These are phyloP conservation scores for Heliconius eleuchia DNA, from an alignment of 1,140 invertebrate genomes.

Conservation along the genomic window DNA sequence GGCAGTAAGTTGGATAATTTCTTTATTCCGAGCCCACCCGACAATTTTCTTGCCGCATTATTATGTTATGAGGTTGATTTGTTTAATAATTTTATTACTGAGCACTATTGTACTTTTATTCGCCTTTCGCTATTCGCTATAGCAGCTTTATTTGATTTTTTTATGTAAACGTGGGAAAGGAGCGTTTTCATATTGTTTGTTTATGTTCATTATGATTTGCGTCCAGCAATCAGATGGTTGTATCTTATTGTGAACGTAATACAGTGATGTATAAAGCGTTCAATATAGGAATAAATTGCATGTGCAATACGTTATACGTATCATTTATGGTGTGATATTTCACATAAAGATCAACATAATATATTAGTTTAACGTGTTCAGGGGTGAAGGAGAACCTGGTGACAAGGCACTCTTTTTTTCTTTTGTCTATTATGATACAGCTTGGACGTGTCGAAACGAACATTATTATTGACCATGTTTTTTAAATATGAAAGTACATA, in stretches of 20 bases:
- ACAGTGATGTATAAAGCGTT: not conserved
- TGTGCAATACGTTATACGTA: not conserved
- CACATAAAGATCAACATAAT: no score
- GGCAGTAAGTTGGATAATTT: constrained; percentile 78
- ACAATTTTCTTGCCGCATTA: constrained; percentile 77
- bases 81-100: constrained; percentile 80
- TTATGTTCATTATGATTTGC: constrained; percentile 21
- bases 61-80: constrained; percentile 79
- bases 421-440: no score
- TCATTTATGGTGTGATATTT: not conserved
- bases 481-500: no score
- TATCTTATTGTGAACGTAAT: constrained; percentile 2
- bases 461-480: no score
- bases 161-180: constrained; percentile 34
- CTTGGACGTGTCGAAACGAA: no score
- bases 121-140: constrained; percentile 35
- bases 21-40: constrained; percentile 75
- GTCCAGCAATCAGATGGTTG: not conserved
- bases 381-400: not conserved
- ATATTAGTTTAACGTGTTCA: no score
- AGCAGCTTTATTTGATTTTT: constrained; percentile 34
- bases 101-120: constrained; percentile 63
- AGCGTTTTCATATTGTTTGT: constrained; percentile 33
- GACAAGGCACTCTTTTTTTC: no score
- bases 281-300: not conserved